Evolutionary conservation across 1,140 invertebrate species (phyloP).

Genomic region (Tribolium madens): DNA sequence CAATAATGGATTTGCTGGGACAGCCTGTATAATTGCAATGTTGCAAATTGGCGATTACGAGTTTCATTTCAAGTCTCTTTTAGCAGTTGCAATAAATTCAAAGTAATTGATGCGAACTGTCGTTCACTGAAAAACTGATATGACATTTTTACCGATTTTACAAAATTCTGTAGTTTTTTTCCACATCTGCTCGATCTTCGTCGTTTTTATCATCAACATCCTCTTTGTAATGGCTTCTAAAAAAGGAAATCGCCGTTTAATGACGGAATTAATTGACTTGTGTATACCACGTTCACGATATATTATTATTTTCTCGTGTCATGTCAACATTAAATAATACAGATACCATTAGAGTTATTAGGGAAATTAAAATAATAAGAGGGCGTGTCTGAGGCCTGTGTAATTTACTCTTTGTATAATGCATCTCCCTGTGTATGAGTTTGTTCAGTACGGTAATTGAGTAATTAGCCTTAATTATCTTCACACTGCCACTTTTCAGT

Average conservation of each 20-base stretch:
- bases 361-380: conserved; percentile 50
- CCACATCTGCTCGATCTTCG: background rate
- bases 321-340: conserved; percentile 39
- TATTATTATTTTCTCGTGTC: conserved; percentile 33
- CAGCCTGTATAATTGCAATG: too few species aligned
- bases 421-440: conserved; percentile 13
- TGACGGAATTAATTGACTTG: conserved; percentile 29
- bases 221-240: conserved; percentile 24
- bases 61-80: background rate
- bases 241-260: conserved; percentile 37
- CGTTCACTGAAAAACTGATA: background rate
- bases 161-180: background rate
- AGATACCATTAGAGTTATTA: conserved; percentile 43
- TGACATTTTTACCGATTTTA: background rate
- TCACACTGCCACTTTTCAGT: background rate
- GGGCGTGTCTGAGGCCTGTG: conserved; percentile 37
- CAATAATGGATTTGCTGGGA: too few species aligned
- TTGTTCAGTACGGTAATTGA: conserved; percentile 37
- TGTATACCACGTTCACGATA: conserved; percentile 17
- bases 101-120: background rate
- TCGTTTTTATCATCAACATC: conserved; percentile 21
- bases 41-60: background rate
- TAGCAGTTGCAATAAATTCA: background rate
- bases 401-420: conserved; percentile 44
- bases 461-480: conserved; percentile 36